Base-by-base conservation (phyloP, 1,140 invertebrate genomes). In the Wiebesia pumilae region DNA sequence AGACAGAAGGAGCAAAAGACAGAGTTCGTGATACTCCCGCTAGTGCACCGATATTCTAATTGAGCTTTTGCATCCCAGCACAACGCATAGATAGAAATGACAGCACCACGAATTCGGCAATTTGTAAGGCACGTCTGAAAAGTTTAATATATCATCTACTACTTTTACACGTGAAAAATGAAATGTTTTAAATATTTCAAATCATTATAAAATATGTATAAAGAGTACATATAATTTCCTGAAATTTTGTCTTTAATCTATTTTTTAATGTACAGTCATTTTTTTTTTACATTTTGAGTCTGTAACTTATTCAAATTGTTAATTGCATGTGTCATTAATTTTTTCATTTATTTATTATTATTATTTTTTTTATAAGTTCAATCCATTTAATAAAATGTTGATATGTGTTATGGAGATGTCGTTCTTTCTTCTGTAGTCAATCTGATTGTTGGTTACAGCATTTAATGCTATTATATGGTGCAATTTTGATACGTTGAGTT, bases 221-320 rank as follows among this genome's bases (percentile, higher is more conserved):
- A 69, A 69, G 12, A 69, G 33, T 69, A 33, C 65, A 69, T 30
- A 69, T 33, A 33, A 10, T 35, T 30, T 69, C 30, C 27, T 27
- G 58, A 62, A 62, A 62, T 62, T 10, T 10, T 62, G 58, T 62
- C 58, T 62, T 62, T 54, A 54, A 6, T 54, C 65, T 69, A 69
- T 33, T 71, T 71, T 65, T 21, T 71, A 71, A 71, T 71, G 35
- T 71, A 71, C 21, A 38, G 33, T 71, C 33, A 35, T 24, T 10
- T 0, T 38, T n/a, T 71, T 71, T 71, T 33, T 71, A 71, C 71
- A 73, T 38, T 27, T 75, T 75, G 71, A 43, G 12, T n/a, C n/a
- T 75, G 71, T 75, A 43, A 40, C 14, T 75, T 43, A 43, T 75
- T 75, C 4, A 24, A 43, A 75, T 43, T 75, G 71, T 75, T 75